phyloP scores from a whole-genome alignment of 2,888 invertebrate genomes.

The Agapetus fuscipes region DNA sequence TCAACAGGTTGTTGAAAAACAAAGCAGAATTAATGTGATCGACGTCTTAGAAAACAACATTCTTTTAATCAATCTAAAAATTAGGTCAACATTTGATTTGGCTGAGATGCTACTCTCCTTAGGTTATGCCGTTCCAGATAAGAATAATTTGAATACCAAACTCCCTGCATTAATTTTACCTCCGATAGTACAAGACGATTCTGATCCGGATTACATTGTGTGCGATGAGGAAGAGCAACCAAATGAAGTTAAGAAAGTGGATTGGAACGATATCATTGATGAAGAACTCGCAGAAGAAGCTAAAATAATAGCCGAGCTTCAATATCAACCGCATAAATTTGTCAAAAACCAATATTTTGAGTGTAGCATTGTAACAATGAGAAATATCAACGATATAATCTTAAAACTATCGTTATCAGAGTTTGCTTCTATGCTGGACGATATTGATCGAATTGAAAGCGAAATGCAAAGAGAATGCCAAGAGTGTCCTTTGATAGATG shows the following conservation, averaged over 20 bases:
- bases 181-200: slow-evolving; percentile 25
- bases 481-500: too few relatives aligned
- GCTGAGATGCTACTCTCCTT: slow-evolving; percentile 36
- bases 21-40: slow-evolving; percentile 40
- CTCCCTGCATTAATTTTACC: too few relatives aligned
- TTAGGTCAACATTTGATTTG: slow-evolving; percentile 32
- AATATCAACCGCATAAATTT: too few relatives aligned
- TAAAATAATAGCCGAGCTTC: too few relatives aligned
- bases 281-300: slow-evolving; percentile 33
- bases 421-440: too few relatives aligned
- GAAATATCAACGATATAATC: too few relatives aligned
- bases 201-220: slow-evolving; percentile 33
- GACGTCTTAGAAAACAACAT: slow-evolving; percentile 31
- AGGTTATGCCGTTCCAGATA: slow-evolving; percentile 14
- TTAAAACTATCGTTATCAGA: too few relatives aligned
- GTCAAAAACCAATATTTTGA: too few relatives aligned
- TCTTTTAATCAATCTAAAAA: slow-evolving; percentile 33
- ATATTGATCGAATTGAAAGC: too few relatives aligned
- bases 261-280: slow-evolving; percentile 30
- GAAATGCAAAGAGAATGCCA: too few relatives aligned
- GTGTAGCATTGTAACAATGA: too few relatives aligned
- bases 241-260: slow-evolving; percentile 22
- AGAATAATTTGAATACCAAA: too few relatives aligned
- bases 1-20: slow-evolving; percentile 45
- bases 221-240: slow-evolving; percentile 27